A percentile compares a stretch with the other conserved stretches of the same genome.
Evolutionary conservation across 2,888 invertebrate genomes (phyloP).

Genomic region (Parochlus steinenii): DNA sequence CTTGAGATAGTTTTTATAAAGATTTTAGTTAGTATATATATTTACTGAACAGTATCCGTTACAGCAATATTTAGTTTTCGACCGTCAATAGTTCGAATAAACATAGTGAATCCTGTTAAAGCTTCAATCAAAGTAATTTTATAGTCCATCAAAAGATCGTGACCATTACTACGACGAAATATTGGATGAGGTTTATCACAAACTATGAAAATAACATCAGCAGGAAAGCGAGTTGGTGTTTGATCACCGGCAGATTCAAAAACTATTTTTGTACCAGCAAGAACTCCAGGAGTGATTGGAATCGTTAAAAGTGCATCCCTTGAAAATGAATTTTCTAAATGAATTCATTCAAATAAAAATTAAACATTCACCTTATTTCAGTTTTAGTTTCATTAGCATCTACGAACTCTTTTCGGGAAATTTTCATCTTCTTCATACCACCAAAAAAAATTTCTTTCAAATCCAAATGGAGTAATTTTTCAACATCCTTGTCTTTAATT

Average conservation of each 20-base stretch:
- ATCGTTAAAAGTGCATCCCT: conserved; percentile 57
- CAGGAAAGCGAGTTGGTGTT: conserved; percentile 44
- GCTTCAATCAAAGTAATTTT: conserved; percentile 51
- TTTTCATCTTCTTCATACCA: conserved; percentile 69
- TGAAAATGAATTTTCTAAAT: not conserved
- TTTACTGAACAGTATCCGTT: conserved; percentile 49
- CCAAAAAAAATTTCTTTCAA: conserved; percentile 52
- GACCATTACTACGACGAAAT: conserved; percentile 49
- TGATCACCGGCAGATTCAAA: conserved; percentile 71
- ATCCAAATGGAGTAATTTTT: conserved; percentile 38
- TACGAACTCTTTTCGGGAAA: conserved; percentile 49
- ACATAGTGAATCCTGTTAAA: conserved; percentile 48
- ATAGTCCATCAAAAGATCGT: conserved; percentile 40
- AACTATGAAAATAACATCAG: conserved; percentile 57
- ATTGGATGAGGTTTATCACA: conserved; percentile 52
- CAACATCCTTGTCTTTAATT: conserved; percentile 41
- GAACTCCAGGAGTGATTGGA: conserved; percentile 56
- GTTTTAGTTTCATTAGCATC: conserved; percentile 43
- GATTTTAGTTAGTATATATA: conserved; percentile 13
- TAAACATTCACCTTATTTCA: conserved; percentile 31
- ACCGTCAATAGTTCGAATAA: conserved; percentile 51
- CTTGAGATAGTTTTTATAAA: conserved; percentile 11
- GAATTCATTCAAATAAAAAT: not conserved
- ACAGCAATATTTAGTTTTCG: conserved; percentile 49
- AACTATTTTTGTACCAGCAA: conserved; percentile 49